These are phyloP conservation scores for Lasioglossum figueresi DNA, from an alignment of 2,888 invertebrate species.

Conservation along the genomic window DNA sequence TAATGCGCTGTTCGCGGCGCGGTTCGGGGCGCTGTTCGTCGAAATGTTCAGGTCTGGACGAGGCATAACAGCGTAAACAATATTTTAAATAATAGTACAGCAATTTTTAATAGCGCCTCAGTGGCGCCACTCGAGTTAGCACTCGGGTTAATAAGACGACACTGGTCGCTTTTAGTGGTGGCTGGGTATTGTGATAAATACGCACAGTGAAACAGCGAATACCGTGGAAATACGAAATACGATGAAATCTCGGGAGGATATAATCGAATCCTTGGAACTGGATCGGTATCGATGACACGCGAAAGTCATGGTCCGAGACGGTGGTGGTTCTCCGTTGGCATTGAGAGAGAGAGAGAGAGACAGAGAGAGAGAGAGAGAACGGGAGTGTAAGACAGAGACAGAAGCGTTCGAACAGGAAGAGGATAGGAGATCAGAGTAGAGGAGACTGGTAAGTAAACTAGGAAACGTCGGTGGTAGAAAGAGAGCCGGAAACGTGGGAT, in stretches of 20 bases:
- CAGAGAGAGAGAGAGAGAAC: not conserved
- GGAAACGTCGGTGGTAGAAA: conserved; percentile 14
- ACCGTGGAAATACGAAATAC: conserved; percentile 13
- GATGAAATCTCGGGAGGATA: conserved; percentile 1
- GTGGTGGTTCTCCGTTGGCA: not conserved
- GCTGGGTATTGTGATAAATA: not conserved
- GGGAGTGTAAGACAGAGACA: not conserved
- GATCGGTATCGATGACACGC: conserved; percentile 20
- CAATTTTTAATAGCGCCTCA: too few relatives aligned
- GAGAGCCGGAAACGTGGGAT: conserved; percentile 64
- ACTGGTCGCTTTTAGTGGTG: not conserved
- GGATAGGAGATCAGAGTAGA: not conserved
- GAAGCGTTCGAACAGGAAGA: conserved; percentile 43
- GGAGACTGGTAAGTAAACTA: conserved; percentile 24
- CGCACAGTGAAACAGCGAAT: conserved; percentile 2
- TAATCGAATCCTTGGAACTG: conserved; percentile 26
- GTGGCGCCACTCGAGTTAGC: too few relatives aligned
- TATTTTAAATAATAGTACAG: too few relatives aligned
- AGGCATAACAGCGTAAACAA: too few relatives aligned
- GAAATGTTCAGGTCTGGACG: too few relatives aligned
- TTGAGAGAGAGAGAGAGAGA: not conserved
- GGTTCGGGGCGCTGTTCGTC: too few relatives aligned
- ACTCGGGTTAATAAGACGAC: not conserved
- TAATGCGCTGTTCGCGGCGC: too few relatives aligned
- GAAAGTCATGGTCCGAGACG: conserved; percentile 4